A percentile compares a stretch with the other conserved stretches of the same genome.
Conservation (phyloP, 1,140 invertebrate genomes). For the Panagrolaimus sp. region DNA sequence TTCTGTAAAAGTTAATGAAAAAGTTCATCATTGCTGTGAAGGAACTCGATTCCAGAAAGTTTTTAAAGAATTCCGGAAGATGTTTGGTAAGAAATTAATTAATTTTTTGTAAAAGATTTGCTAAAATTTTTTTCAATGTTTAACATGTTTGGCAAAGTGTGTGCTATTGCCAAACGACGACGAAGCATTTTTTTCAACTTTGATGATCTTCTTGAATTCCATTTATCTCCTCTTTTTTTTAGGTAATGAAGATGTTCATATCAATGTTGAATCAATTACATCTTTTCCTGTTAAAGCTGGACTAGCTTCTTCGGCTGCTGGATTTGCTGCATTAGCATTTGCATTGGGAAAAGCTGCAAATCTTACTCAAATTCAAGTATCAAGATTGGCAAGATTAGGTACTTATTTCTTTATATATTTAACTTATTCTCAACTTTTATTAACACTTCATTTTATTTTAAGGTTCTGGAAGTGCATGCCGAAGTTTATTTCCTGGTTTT, state of each 20-base stretch:
- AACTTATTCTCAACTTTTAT: too few species aligned
- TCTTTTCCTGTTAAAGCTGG: conserved; percentile 98
- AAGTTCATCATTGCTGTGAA: conserved; percentile 17
- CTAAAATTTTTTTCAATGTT: conserved; percentile 22
- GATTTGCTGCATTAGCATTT: conserved; percentile 71
- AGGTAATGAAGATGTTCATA: not conserved
- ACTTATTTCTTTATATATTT: conserved; percentile 21
- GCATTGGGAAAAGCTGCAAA: conserved; percentile 45
- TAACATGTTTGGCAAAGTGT: not conserved
- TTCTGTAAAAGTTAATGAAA: conserved; percentile 49
- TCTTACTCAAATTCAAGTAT: conserved; percentile 38
- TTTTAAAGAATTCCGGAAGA: conserved; percentile 33
- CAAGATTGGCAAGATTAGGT: conserved; percentile 67
- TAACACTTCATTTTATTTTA: too few species aligned
- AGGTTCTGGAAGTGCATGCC: conserved; percentile 91
- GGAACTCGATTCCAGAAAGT: conserved; percentile 39
- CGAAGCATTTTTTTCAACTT: conserved; percentile 19
- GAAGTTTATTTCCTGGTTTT: conserved; percentile 89
- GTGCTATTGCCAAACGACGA: not conserved
- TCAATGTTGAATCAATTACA: conserved; percentile 72
- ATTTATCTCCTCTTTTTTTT: not conserved
- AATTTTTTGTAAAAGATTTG: too few species aligned
- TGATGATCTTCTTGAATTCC: not conserved
- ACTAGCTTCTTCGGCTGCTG: conserved; percentile 91
- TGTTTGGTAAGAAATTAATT: conserved; percentile 12